Evolutionary conservation across 1,140 invertebrate genomes (phyloP), one percentile per base, ranked within the genome.

Genomic region (Archegozetes longisetosus): DNA sequence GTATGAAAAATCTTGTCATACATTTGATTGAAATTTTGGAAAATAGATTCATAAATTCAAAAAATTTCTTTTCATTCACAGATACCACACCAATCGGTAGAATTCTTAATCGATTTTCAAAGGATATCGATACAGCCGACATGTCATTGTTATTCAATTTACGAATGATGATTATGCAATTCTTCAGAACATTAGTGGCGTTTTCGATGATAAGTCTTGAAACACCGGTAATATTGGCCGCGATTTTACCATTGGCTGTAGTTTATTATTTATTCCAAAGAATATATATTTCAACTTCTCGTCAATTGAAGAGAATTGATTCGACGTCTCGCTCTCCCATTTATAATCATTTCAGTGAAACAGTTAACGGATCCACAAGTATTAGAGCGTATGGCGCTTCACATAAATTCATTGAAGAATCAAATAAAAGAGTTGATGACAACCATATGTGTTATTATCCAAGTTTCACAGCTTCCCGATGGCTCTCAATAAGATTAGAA

Each of bases 161-260:
- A 0, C 68, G 74, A n/a, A 73, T 73, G 29, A 68, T 72, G 62
- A 53, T 73, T n/a, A 66, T 65, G 26, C 68, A 66, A 54, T 53
- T 68, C 32, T 80, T 82, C 67, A 73, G 88, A 81, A 87, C 92
- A 4, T 68, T 91, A 61, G 84, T 84, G 29, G 90, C 89, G 2
- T 72, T 96, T 60, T 78, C 96, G 69, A 85, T 67, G 22, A 68
- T 69, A n/a, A 65, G 61, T 20, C 26, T 69, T 2, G 62, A 68
- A 62, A 95, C 91, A 29, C 89, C 89, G 0, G 77, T 84, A 66
- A 94, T 96, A 74, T 69, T 91, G 61, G 72, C 77, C 6, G 81
- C 91, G 49, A 83, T 93, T 61, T 50, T 94, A 61, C 90, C 91
- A 9, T 81, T 96, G 66, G 83, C 80, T 48, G 61, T 90, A 14